These are phyloP conservation scores for Neria commutata DNA, from an alignment of 2,888 invertebrate species.

Conservation along the genomic window DNA sequence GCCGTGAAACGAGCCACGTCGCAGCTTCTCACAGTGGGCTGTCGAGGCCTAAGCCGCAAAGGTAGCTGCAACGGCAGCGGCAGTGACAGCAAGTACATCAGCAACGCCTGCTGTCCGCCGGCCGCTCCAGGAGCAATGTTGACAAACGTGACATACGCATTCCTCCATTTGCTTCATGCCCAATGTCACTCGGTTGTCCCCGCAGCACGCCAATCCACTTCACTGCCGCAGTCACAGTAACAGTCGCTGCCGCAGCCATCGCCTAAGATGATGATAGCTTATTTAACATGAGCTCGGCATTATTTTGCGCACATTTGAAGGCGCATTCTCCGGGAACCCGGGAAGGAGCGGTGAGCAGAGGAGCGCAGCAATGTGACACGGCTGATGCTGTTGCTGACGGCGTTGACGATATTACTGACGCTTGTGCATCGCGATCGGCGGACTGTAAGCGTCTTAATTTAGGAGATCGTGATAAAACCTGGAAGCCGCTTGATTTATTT, in stretches of 20 bases:
- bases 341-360: background rate
- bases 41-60: background rate
- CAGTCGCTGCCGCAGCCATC: too few species aligned
- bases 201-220: background rate
- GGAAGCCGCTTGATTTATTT: slow-evolving; percentile 61
- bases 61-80: background rate
- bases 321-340: slow-evolving; percentile 16
- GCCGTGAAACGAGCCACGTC: slow-evolving; percentile 5
- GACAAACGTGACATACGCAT: slow-evolving; percentile 44
- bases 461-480: slow-evolving; percentile 61
- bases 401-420: slow-evolving; percentile 21
- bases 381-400: slow-evolving; percentile 18
- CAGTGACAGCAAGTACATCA: slow-evolving; percentile 19
- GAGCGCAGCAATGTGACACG: background rate
- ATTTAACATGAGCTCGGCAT: slow-evolving; percentile 47
- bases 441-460: slow-evolving; percentile 51
- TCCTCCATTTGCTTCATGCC: too few species aligned
- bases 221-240: background rate
- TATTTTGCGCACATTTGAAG: slow-evolving; percentile 22
- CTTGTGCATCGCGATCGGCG: slow-evolving; percentile 29
- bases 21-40: slow-evolving; percentile 5
- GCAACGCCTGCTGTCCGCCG: background rate
- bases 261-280: slow-evolving; percentile 53
- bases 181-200: slow-evolving; percentile 31
- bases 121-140: slow-evolving; percentile 33